These are phyloP conservation scores for Entomobrya multifasciata DNA, from an alignment of 2,888 invertebrate genomes.

Conservation along the genomic window DNA sequence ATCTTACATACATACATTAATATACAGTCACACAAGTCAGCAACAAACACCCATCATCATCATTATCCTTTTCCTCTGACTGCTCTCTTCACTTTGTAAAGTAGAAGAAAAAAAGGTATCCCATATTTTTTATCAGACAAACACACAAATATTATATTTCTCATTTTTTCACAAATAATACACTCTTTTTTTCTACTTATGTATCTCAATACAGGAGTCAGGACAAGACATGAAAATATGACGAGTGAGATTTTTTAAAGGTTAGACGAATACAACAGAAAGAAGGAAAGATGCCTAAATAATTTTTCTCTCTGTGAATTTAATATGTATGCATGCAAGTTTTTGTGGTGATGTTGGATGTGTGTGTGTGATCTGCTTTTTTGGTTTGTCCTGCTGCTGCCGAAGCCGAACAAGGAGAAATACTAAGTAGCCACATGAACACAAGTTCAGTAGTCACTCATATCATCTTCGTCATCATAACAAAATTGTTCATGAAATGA, in stretches of 20 bases:
- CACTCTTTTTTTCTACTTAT: neutral
- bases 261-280: neutral
- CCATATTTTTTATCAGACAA: neutral
- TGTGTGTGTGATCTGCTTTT: too few relatives aligned
- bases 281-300: slow-evolving; percentile 21
- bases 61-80: neutral
- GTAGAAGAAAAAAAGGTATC: neutral
- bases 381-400: too few relatives aligned
- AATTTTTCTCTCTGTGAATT: slow-evolving; percentile 9
- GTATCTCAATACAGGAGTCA: neutral
- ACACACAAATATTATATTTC: slow-evolving; percentile 4
- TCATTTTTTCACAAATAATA: neutral
- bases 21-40: slow-evolving; percentile 30
- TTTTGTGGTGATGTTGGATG: neutral
- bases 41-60: slow-evolving; percentile 35
- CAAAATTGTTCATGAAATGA: neutral
- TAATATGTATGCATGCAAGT: neutral
- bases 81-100: neutral
- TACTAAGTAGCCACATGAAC: neutral
- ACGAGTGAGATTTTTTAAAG: neutral
- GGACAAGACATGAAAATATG: too few relatives aligned
- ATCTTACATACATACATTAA: neutral
- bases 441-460: neutral
- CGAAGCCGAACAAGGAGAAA: neutral
- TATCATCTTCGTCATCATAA: slow-evolving; percentile 4